phyloP scores from a whole-genome alignment of 2,888 invertebrate species.

The Synergus itoensis region DNA sequence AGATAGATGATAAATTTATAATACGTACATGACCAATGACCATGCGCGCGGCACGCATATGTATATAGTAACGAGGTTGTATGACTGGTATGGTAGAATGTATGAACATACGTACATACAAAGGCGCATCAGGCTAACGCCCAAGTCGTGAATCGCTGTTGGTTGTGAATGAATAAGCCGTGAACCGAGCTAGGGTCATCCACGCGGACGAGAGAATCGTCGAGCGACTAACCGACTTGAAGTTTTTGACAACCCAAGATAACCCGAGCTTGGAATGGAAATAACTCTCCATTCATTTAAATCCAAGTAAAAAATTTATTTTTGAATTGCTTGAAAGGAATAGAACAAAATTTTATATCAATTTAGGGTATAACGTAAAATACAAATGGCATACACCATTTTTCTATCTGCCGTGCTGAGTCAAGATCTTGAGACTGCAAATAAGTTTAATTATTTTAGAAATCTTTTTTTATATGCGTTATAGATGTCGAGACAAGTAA shows the following conservation, averaged over 20 bases:
- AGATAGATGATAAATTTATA: no score
- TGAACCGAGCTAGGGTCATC: slow-evolving; percentile 50
- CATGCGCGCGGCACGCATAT: background rate
- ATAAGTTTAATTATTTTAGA: no score
- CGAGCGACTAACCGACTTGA: background rate
- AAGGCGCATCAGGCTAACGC: slow-evolving; percentile 20
- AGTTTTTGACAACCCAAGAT: slow-evolving; percentile 27
- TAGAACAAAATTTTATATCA: background rate
- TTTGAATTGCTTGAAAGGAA: background rate
- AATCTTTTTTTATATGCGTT: no score
- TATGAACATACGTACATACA: slow-evolving; percentile 3
- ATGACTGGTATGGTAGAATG: background rate
- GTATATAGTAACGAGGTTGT: slow-evolving; percentile 10
- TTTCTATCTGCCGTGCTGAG: no score
- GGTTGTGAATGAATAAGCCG: slow-evolving; percentile 53
- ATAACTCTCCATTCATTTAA: background rate
- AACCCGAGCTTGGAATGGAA: slow-evolving; percentile 1
- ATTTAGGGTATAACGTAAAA: background rate
- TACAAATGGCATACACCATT: no score
- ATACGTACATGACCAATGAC: background rate
- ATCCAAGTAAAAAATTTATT: background rate
- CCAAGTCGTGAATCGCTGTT: slow-evolving; percentile 47
- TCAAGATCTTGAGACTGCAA: no score
- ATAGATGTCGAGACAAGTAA: no score
- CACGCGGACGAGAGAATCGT: slow-evolving; percentile 22